Conservation (phyloP, 2,797 vertebrate genomes). For the Luscinia luscinia region DNA sequence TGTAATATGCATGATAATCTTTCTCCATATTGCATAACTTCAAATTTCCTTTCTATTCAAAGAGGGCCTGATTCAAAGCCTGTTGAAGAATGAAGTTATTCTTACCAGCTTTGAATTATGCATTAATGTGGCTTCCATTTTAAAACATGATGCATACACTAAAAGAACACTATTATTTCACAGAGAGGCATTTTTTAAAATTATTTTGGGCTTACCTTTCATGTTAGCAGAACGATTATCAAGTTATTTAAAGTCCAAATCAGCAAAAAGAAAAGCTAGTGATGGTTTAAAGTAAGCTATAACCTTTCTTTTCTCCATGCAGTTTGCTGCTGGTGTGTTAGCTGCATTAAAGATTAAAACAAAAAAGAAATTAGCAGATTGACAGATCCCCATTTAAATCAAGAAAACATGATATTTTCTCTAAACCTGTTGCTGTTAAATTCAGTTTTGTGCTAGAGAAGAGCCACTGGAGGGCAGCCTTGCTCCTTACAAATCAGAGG, state of each 20-base stretch:
- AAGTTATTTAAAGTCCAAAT: background rate
- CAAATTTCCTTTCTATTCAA: conserved; percentile 12
- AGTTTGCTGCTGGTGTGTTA: background rate
- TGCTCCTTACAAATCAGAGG: conserved; percentile 15
- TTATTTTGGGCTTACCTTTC: background rate
- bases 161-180: background rate
- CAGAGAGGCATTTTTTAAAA: background rate
- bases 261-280: background rate
- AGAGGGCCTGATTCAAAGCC: background rate
- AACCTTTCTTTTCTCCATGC: background rate
- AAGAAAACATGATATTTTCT: background rate
- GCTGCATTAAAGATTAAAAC: background rate
- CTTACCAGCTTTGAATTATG: background rate
- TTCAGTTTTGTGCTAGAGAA: background rate
- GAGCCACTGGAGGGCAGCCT: conserved; percentile 75
- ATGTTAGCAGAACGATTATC: background rate
- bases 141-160: background rate
- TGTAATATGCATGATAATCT: conserved; percentile 9
- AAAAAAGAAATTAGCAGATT: background rate
- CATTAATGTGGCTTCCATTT: background rate
- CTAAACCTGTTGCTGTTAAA: background rate
- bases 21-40: background rate
- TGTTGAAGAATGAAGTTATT: background rate
- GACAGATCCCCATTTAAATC: background rate
- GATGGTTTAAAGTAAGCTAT: background rate